phyloP scores from a whole-genome alignment of 2,888 invertebrate genomes.

The Venusia cambrica region DNA sequence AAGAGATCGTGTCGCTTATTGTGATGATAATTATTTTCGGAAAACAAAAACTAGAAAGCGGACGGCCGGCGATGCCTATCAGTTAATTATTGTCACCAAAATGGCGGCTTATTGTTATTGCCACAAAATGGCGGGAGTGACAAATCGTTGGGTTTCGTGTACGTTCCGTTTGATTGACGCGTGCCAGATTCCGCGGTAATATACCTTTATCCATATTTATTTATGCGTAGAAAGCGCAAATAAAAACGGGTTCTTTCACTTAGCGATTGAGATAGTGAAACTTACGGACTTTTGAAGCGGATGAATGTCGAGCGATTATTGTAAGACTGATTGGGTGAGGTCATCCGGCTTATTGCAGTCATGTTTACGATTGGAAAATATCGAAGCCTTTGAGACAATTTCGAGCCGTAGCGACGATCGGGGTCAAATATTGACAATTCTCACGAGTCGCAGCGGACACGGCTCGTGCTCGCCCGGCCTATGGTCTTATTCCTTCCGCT shows the following conservation, averaged over 20 bases:
- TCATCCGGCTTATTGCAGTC: constrained; percentile 23
- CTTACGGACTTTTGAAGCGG: constrained; percentile 44
- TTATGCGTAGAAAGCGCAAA: constrained; percentile 78
- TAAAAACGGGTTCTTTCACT: constrained; percentile 70
- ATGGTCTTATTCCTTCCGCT: constrained; percentile 70
- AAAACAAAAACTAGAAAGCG: constrained; percentile 80
- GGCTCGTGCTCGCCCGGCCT: constrained; percentile 57
- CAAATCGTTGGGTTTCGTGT: constrained; percentile 72
- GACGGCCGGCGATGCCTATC: constrained; percentile 69
- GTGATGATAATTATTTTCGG: constrained; percentile 78
- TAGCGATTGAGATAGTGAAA: constrained; percentile 68
- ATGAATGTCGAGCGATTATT: constrained; percentile 43
- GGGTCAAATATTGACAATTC: constrained; percentile 77
- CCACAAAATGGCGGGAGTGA: constrained; percentile 72
- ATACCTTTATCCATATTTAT: constrained; percentile 74
- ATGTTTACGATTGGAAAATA: constrained; percentile 74
- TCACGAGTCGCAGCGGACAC: constrained; percentile 68
- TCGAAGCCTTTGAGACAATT: constrained; percentile 78
- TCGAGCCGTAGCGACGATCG: constrained; percentile 62
- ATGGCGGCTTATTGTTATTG: constrained; percentile 73
- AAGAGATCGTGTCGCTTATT: constrained; percentile 75
- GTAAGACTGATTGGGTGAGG: constrained; percentile 19
- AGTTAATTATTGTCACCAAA: constrained; percentile 80
- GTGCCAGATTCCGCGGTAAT: constrained; percentile 72
- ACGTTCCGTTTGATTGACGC: constrained; percentile 77